phyloP scores from a whole-genome alignment of 2,888 invertebrate genomes.

The Epsilonema sp. region DNA sequence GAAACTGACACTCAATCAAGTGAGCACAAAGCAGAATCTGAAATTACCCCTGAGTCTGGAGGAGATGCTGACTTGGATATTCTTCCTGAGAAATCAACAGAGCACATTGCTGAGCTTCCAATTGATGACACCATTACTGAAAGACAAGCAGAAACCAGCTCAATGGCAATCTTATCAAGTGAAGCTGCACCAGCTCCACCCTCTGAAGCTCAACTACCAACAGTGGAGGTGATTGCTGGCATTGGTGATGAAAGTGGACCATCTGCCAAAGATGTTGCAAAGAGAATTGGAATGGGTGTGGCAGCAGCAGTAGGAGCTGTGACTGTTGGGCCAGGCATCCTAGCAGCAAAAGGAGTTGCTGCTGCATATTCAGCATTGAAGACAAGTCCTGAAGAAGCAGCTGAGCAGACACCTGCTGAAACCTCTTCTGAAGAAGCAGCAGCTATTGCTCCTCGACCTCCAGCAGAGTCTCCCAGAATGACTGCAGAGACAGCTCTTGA shows the following conservation, averaged over 20 bases:
- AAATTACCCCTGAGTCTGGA: not conserved
- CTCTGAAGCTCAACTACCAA: too few relatives aligned
- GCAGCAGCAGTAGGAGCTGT: conserved; percentile 6
- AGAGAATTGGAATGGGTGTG: conserved; percentile 1
- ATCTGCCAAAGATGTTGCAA: too few relatives aligned
- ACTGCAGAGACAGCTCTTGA: conserved; percentile 1
- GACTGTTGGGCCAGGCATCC: not conserved
- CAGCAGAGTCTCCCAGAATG: not conserved
- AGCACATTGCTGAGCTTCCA: not conserved
- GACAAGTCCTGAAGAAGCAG: not conserved
- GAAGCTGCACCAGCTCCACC: too few relatives aligned
- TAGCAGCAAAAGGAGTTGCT: not conserved
- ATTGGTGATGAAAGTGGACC: too few relatives aligned
- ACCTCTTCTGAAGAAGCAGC: not conserved
- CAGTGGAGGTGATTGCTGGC: too few relatives aligned
- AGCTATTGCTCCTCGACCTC: not conserved
- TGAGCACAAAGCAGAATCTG: not conserved
- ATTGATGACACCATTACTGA: not conserved
- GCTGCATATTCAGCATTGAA: not conserved
- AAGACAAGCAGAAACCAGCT: not conserved
- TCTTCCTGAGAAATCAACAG: not conserved
- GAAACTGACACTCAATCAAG: too few relatives aligned
- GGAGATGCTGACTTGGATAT: not conserved
- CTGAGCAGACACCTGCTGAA: not conserved
- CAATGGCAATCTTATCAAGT: too few relatives aligned